A percentile compares a stretch with the other conserved stretches of the same genome.
Evolutionary conservation across 2,113 vertebrate species (phyloP).

Genomic region (Syngnathus floridae): DNA sequence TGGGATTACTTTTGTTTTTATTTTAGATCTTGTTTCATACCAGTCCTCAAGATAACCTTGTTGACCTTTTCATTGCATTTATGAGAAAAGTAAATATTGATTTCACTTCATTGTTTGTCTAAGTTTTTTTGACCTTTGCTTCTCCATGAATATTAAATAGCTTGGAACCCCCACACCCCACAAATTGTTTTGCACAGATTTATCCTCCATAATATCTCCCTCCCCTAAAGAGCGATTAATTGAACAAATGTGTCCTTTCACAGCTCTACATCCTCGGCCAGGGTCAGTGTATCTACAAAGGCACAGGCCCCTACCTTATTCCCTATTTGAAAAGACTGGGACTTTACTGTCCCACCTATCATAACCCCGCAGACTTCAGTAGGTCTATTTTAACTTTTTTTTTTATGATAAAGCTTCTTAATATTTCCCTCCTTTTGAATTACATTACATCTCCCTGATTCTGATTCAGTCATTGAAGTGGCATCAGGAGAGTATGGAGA

Average conservation of each 20-base stretch:
- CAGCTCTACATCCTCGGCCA: conserved; percentile 98
- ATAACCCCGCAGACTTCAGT: conserved; percentile 98
- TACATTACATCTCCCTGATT: not conserved
- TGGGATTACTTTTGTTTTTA: not conserved
- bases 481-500: conserved; percentile 95
- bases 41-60: not conserved
- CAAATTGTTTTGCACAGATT: not conserved
- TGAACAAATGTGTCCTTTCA: conserved; percentile 9
- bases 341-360: conserved; percentile 92
- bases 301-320: conserved; percentile 85
- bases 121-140: not conserved
- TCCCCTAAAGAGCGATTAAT: not conserved
- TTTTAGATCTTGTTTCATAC: not conserved
- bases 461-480: conserved; percentile 87
- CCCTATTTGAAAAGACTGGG: conserved; percentile 93
- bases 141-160: not conserved
- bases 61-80: not conserved
- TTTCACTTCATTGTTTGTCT: not conserved
- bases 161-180: not conserved
- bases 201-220: not conserved
- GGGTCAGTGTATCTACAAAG: conserved; percentile 97
- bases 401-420: too few relatives aligned
- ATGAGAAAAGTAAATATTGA: not conserved
- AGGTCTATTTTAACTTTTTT: conserved; percentile 51
- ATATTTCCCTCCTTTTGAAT: not conserved